Base-by-base conservation (phyloP, 1,140 invertebrate genomes). In the Lucilia sericata region DNA sequence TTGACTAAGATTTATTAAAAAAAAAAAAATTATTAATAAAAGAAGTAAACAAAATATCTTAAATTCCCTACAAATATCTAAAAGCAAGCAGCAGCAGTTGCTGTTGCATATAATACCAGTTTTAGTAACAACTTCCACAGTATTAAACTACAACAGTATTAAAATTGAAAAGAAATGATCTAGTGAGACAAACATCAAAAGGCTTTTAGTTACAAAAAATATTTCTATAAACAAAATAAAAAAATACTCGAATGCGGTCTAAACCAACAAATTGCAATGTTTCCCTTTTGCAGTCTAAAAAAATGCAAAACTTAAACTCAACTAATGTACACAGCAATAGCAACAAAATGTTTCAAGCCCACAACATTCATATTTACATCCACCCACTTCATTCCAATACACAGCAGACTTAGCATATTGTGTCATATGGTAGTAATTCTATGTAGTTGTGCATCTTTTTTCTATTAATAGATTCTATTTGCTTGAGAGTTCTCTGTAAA, bases 181-280 rank as follows among this genome's bases (percentile, higher is more conserved):
- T 70, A 70, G 14, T 10, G 19, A 13, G 76, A 80, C 5, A 42
- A 80, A 80, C 76, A 80, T 49, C 49, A 51, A 80, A 80, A 80
- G 76, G 76, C 76, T 80, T 80, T 80, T 80, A 80, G 76, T 80
- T 3, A 8, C 36, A 19, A 21, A 36, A 42, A 78, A 78, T 78
- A 42, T 42, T 34, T 70, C 65, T 7, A 2, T 21, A 21, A 70
- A 70, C n/a, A 25, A 70, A 70, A 70, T 9, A 25, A 21, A 80
- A 47, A 49, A 80, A 21, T 42, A 12, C 47, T 21, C 19, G 19
- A 49, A 80, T 80, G 76, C n/a, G 76, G 76, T 80, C 47, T 49
- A 42, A 76, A 47, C 30, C 25, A 80, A 25, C 9, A 80, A 80
- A 51, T 2, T 25, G 3, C n/a, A 80, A 49, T 7, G 10, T 80